Evolutionary conservation across 2,888 invertebrate species (phyloP).

Genomic region (Bombylius major): DNA sequence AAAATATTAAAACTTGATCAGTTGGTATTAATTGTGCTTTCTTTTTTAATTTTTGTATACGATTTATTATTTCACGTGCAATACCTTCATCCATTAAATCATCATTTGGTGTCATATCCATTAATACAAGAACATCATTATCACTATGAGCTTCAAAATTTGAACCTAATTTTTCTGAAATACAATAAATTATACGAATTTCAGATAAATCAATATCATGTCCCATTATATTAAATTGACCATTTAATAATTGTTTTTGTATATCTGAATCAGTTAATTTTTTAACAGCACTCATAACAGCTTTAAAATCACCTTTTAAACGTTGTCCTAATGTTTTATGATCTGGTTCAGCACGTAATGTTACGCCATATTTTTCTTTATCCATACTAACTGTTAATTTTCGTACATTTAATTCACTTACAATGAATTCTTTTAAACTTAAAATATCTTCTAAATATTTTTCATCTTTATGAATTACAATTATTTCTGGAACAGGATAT

Average conservation of each 20-base stretch:
- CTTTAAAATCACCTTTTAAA: constrained; percentile 81
- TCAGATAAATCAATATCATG: constrained; percentile 68
- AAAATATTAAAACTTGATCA: constrained; percentile 76
- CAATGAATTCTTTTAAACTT: constrained; percentile 69
- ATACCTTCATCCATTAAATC: constrained; percentile 88
- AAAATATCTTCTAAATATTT: constrained; percentile 65
- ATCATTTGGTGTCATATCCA: constrained; percentile 82
- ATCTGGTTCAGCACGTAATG: constrained; percentile 86
- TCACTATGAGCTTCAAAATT: constrained; percentile 86
- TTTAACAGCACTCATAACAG: constrained; percentile 70
- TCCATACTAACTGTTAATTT: constrained; percentile 74
- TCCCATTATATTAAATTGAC: constrained; percentile 59
- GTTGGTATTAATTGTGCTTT: constrained; percentile 86
- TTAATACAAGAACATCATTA: constrained; percentile 73
- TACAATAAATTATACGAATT: constrained; percentile 54
- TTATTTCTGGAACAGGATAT: constrained; percentile 90
- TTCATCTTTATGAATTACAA: constrained; percentile 82
- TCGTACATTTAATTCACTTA: constrained; percentile 87
- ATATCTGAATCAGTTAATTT: constrained; percentile 64
- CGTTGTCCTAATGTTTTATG: constrained; percentile 73
- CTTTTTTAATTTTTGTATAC: constrained; percentile 91
- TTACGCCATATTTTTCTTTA: constrained; percentile 84
- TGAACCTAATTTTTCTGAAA: constrained; percentile 35
- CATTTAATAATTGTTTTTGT: constrained; percentile 56
- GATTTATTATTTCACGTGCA: constrained; percentile 89